Evolutionary conservation across 2,888 invertebrate genomes (phyloP).

Genomic region (Toxonevra muliebris): DNA sequence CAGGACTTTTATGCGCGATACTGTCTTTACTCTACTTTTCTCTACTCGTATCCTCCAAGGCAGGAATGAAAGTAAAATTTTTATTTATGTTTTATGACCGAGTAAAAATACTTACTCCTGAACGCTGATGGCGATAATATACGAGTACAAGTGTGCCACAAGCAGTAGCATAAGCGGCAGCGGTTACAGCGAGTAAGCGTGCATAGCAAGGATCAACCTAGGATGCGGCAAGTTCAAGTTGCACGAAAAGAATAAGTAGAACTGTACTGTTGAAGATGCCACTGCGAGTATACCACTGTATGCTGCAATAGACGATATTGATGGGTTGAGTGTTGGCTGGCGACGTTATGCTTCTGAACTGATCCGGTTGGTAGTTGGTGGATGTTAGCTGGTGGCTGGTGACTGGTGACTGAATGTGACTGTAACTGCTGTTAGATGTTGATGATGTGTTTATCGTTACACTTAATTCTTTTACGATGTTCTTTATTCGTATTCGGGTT

Average conservation of each 20-base stretch:
- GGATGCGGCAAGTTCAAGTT: no score
- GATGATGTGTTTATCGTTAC: slow-evolving; percentile 64
- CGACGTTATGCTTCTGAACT: no score
- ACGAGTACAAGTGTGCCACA: neutral
- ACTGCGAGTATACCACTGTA: no score
- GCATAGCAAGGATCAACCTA: neutral
- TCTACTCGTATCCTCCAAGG: neutral
- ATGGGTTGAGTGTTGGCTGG: no score
- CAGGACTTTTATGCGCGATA: no score
- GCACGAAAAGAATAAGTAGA: no score
- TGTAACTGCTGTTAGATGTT: slow-evolving; percentile 52
- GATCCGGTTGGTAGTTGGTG: no score
- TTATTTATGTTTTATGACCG: slow-evolving; percentile 31
- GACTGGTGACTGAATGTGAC: slow-evolving; percentile 2
- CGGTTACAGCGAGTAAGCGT: neutral
- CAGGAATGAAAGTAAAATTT: slow-evolving; percentile 28
- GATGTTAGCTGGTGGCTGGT: no score
- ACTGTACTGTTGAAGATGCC: no score
- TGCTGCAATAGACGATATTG: no score
- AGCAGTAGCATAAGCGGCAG: neutral
- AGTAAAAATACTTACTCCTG: slow-evolving; percentile 10
- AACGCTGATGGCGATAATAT: neutral
- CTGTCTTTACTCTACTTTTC: no score
- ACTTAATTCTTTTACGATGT: slow-evolving; percentile 62
- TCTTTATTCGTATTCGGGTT: slow-evolving; percentile 53